Evolutionary conservation across 2,888 invertebrate species (phyloP).

Genomic region (Phalera bucephala): DNA sequence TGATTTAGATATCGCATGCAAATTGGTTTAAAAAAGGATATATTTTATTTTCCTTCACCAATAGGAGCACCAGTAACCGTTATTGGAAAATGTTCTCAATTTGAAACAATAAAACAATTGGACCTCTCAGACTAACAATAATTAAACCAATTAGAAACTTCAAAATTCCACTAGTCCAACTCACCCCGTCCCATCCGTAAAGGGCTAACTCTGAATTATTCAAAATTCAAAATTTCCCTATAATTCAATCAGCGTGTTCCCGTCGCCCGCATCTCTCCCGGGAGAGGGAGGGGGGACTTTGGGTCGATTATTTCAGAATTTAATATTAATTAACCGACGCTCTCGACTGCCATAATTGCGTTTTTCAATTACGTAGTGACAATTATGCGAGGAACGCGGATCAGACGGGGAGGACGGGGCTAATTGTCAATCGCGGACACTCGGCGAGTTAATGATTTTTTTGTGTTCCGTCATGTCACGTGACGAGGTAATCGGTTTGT

Average conservation of each 20-base stretch:
- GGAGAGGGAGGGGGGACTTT: conserved; percentile 46
- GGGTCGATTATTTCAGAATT: conserved; percentile 81
- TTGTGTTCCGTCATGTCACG: conserved; percentile 27
- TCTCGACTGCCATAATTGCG: conserved; percentile 72
- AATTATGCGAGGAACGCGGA: conserved; percentile 74
- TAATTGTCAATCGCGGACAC: conserved; percentile 61
- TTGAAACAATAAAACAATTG: conserved; percentile 1
- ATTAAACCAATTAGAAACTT: conserved; percentile 36
- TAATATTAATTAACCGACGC: conserved; percentile 82
- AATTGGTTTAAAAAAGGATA: no score
- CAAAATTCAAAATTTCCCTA: conserved; percentile 81
- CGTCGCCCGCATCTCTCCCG: conserved; percentile 46
- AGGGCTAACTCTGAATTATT: conserved; percentile 80
- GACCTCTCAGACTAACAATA: conserved; percentile 24
- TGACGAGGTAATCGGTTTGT: conserved; percentile 6
- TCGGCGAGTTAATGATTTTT: conserved; percentile 25
- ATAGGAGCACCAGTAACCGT: no score
- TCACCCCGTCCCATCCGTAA: conserved; percentile 45
- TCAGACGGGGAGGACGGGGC: conserved; percentile 59
- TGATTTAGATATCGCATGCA: no score
- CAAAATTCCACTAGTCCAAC: conserved; percentile 36
- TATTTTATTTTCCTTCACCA: no score
- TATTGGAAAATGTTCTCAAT: no score
- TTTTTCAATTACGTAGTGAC: conserved; percentile 81
- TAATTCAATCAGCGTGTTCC: conserved; percentile 75